These are phyloP conservation scores for Smutsia temminckii DNA, from an alignment of 2,797 vertebrate species.

Conservation along the genomic window DNA sequence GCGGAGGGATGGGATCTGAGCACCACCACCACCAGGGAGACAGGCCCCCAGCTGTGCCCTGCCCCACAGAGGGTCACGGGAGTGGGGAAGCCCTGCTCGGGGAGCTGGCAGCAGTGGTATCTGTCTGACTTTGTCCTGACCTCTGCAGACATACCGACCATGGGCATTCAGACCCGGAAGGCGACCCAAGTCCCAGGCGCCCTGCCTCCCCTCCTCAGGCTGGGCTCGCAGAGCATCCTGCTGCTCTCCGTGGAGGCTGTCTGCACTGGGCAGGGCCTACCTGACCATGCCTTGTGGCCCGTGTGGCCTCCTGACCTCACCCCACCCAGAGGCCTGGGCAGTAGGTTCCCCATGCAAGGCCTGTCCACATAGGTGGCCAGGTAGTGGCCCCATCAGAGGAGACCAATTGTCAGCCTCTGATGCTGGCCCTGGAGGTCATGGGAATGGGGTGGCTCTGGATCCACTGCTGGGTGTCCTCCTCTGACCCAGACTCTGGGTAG, in stretches of 20 bases:
- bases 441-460: not conserved
- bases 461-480: not conserved
- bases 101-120: not conserved
- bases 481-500: not conserved
- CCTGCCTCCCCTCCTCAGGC: not conserved
- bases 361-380: not conserved
- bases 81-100: not conserved
- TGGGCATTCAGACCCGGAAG: not conserved
- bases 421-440: not conserved
- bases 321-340: not conserved
- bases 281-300: fast-evolving
- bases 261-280: not conserved
- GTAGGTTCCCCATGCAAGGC: not conserved
- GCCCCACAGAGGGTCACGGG: not conserved
- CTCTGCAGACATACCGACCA: not conserved
- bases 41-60: not conserved
- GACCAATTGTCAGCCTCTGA: not conserved
- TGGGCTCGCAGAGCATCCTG: not conserved
- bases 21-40: not conserved
- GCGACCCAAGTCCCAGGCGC: not conserved
- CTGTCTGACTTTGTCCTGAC: not conserved
- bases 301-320: not conserved
- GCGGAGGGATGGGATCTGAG: not conserved
- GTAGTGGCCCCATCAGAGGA: fast-evolving
- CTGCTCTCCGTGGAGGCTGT: not conserved